Evolutionary conservation across 2,797 vertebrate genomes (phyloP).

Genomic region (Tinamus major): DNA sequence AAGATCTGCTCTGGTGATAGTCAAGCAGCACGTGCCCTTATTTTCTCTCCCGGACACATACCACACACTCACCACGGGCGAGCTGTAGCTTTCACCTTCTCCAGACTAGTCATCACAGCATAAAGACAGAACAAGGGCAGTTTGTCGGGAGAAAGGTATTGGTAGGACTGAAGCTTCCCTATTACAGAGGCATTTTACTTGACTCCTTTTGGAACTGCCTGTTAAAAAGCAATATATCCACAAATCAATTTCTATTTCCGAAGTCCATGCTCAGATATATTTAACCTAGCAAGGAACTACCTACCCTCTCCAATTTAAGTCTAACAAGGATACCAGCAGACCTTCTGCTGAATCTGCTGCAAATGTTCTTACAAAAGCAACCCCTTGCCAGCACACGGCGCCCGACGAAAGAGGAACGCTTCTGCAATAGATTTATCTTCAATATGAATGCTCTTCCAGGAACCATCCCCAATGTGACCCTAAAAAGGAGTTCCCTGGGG

Average conservation of each 20-base stretch:
- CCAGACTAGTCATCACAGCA: background rate
- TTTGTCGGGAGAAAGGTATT: background rate
- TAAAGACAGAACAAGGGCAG: background rate
- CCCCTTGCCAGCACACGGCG: background rate
- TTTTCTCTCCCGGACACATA: background rate
- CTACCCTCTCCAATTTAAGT: background rate
- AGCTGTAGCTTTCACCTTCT: background rate
- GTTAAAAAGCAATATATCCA: background rate
- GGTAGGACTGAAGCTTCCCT: background rate
- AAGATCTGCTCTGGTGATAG: background rate
- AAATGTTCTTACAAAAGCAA: background rate
- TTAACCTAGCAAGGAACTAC: background rate
- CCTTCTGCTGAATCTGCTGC: background rate
- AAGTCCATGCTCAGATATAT: background rate
- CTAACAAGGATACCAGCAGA: rapidly evolving
- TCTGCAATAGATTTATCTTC: background rate
- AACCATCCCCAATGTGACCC: background rate
- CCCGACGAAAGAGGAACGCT: background rate
- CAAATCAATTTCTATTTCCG: background rate
- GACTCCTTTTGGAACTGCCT: background rate
- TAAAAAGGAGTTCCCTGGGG: background rate
- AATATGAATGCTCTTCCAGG: background rate
- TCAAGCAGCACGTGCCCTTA: background rate
- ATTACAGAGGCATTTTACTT: background rate
- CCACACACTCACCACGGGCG: rapidly evolving